These are phyloP conservation scores for Pocillopora meandrina DNA, from an alignment of 92 coral and sea anemone species.

Conservation along the genomic window DNA sequence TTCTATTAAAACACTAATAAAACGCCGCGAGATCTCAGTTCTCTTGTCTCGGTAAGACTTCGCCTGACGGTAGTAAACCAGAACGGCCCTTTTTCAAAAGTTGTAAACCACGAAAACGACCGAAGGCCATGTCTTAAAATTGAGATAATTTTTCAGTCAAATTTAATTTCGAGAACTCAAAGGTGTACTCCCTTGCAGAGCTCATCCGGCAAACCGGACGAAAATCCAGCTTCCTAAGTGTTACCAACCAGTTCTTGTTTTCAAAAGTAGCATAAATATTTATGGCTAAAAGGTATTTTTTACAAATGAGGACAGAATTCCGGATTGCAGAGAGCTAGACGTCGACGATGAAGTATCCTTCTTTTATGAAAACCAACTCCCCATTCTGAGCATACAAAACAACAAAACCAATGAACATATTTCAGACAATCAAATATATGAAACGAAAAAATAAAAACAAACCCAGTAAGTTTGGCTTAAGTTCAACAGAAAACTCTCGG, in stretches of 20 bases:
- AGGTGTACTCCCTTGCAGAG: not conserved
- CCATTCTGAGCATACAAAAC: not conserved
- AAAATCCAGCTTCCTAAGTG: slow-evolving; percentile 22
- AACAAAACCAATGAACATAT: not conserved
- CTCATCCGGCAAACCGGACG: slow-evolving; percentile 13
- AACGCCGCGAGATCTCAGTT: too few relatives aligned
- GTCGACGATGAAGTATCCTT: not conserved
- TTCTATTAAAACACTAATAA: too few relatives aligned
- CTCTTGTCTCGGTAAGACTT: too few relatives aligned
- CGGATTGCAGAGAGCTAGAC: slow-evolving; percentile 30
- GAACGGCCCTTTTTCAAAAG: too few relatives aligned
- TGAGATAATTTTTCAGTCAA: too few relatives aligned
- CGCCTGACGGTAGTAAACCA: too few relatives aligned
- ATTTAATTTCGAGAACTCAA: not conserved
- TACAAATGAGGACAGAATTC: slow-evolving; percentile 48
- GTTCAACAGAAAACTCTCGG: not conserved
- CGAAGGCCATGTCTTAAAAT: too few relatives aligned
- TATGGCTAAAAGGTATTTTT: slow-evolving; percentile 34
- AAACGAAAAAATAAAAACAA: slow-evolving; percentile 18
- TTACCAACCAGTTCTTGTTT: slow-evolving; percentile 38
- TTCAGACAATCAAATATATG: not conserved
- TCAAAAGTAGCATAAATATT: slow-evolving; percentile 48
- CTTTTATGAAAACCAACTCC: not conserved
- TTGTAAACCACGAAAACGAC: too few relatives aligned
- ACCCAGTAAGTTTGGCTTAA: not conserved